Conservation (phyloP, 2,113 vertebrate species). For the Dromiciops gliroides region DNA sequence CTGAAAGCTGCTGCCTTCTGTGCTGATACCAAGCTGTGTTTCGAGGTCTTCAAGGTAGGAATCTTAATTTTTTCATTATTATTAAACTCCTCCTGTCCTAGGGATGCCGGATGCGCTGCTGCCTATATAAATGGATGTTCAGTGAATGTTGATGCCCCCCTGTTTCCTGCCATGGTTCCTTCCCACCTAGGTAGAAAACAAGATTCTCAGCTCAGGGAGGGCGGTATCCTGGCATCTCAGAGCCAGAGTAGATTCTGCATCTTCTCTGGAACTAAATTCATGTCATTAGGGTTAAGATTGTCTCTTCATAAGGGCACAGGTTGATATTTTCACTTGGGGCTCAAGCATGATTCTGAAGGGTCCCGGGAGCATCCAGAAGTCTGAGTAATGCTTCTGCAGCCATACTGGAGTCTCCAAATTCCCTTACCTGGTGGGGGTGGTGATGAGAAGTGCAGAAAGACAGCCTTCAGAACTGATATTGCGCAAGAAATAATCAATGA, state of each 20-base stretch:
- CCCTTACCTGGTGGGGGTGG: neutral
- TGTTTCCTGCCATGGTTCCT: neutral
- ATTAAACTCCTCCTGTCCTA: neutral
- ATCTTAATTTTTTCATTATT: neutral
- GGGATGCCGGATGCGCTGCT: fast-evolving
- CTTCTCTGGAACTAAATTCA: neutral
- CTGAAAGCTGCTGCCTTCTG: conserved; percentile 90
- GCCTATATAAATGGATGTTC: neutral
- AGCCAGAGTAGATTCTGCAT: neutral
- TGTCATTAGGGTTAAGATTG: neutral
- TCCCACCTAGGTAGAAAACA: neutral
- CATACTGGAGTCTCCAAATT: neutral
- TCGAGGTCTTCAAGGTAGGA: conserved; percentile 91
- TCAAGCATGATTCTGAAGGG: neutral
- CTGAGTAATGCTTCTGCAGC: neutral
- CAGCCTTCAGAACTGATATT: neutral
- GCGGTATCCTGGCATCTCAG: neutral
- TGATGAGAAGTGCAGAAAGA: neutral
- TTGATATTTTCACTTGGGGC: neutral
- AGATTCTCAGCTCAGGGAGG: neutral
- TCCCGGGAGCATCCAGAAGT: neutral
- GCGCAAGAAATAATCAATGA: neutral
- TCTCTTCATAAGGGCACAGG: neutral
- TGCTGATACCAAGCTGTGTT: conserved; percentile 89
- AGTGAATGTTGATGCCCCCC: neutral